Evolutionary conservation across 2,797 vertebrate species (phyloP).

Genomic region (Sebastes iracundus): DNA sequence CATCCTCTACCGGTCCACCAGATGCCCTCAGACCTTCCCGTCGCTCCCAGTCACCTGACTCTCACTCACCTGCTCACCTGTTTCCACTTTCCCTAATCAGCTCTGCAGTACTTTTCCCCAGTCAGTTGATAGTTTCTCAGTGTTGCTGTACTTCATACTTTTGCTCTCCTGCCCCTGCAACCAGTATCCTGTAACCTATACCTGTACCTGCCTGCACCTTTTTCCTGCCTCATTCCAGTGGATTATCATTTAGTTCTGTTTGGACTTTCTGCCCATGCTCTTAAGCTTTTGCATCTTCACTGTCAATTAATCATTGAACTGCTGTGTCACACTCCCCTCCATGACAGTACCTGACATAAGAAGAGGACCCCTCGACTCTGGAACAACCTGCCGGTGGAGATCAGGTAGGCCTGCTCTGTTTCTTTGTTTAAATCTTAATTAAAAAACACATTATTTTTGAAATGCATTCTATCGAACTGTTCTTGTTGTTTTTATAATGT

Average conservation of each 20-base stretch:
- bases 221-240: background rate
- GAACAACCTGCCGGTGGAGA: background rate
- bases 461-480: background rate
- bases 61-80: background rate
- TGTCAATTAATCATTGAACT: background rate
- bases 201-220: background rate
- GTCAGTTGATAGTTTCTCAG: background rate
- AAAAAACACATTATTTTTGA: background rate
- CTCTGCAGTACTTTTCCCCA: background rate
- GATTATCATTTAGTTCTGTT: background rate
- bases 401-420: background rate
- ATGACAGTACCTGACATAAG: background rate
- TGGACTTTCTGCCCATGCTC: background rate
- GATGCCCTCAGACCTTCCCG: background rate
- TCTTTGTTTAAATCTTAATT: background rate
- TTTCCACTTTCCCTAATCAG: background rate
- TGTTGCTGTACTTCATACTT: background rate
- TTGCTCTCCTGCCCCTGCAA: background rate
- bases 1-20: background rate
- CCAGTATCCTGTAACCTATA: background rate
- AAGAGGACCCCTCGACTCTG: background rate
- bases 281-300: background rate
- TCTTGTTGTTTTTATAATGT: too few relatives aligned
- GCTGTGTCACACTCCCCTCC: background rate
- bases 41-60: background rate